These are phyloP conservation scores for Drosophila bocki DNA, from an alignment of 1,140 invertebrate species.

Conservation along the genomic window DNA sequence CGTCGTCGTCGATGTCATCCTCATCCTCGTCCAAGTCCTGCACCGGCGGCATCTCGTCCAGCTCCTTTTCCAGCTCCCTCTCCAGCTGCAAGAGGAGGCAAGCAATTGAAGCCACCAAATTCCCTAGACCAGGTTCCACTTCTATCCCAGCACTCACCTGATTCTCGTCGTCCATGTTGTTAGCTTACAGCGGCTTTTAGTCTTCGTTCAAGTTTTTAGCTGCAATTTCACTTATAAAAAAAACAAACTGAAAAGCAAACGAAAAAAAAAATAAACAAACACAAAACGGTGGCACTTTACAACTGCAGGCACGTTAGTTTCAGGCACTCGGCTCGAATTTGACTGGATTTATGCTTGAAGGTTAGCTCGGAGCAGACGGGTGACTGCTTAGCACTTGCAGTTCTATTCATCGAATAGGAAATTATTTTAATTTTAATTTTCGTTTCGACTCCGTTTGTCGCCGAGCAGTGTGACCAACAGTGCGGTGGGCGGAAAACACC, in stretches of 20 bases:
- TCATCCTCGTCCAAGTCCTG: not conserved
- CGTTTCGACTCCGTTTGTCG: not conserved
- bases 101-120: not conserved
- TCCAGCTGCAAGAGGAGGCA: slow-evolving; percentile 1
- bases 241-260: not conserved
- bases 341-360: not conserved
- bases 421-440: slow-evolving; percentile 2
- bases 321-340: not conserved
- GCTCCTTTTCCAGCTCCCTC: slow-evolving; percentile 6
- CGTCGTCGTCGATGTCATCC: not conserved
- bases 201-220: not conserved
- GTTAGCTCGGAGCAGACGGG: too few species aligned
- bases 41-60: slow-evolving; percentile 10
- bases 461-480: not conserved
- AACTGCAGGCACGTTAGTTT: not conserved
- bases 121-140: not conserved
- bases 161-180: not conserved
- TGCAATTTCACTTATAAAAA: not conserved
- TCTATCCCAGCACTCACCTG: not conserved
- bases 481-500: not conserved
- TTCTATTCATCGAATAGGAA: not conserved
- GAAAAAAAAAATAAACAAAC: not conserved
- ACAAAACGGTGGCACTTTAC: not conserved
- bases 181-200: not conserved
- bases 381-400: not conserved